Evolutionary conservation across 2,113 vertebrate species (phyloP).

Genomic region (Cranoglanis bouderius): DNA sequence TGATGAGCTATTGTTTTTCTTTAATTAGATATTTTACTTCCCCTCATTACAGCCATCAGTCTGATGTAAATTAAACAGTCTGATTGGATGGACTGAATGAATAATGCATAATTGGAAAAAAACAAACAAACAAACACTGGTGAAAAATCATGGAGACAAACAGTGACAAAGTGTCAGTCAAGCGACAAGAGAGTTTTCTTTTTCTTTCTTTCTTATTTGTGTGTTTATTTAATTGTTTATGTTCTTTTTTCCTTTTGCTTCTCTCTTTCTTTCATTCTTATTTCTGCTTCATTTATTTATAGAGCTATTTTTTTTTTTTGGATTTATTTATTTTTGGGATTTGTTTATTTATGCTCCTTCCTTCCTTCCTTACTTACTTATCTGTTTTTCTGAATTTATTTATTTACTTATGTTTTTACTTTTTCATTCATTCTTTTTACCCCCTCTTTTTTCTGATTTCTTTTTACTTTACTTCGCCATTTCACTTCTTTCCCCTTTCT

Average conservation of each 20-base stretch:
- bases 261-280: neutral
- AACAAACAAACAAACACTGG: neutral
- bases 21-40: neutral
- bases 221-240: neutral
- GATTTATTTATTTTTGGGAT: no score
- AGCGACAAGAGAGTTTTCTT: neutral
- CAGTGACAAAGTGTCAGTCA: neutral
- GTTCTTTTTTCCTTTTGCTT: neutral
- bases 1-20: conserved; percentile 4
- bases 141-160: neutral
- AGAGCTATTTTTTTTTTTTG: neutral
- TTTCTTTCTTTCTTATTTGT: no score
- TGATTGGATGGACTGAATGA: neutral
- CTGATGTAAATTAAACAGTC: neutral
- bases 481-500: neutral
- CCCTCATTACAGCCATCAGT: neutral
- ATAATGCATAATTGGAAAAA: neutral
- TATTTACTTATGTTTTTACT: neutral
- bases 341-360: no score
- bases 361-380: neutral
- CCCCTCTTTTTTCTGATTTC: neutral
- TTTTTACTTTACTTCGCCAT: neutral
- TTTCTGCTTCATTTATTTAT: neutral
- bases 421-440: neutral
- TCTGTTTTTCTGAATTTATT: neutral